Evolutionary conservation across 2,888 invertebrate species (phyloP), one percentile per base, ranked within the genome.

Genomic region (Cetonia aurata): DNA sequence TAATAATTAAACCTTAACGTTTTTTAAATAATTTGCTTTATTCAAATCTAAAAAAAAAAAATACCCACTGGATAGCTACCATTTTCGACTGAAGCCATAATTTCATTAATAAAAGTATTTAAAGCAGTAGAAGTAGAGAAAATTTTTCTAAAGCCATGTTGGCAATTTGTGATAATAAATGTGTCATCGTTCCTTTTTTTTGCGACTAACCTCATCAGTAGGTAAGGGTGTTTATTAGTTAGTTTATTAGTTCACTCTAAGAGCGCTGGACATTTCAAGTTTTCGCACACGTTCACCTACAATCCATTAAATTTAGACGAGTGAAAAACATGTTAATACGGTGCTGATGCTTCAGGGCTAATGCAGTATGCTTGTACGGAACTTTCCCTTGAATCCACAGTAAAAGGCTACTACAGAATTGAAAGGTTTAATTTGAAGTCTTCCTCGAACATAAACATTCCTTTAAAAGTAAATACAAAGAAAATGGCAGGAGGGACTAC

Each of bases 281-380:
- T 59, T 59, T 44, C 59, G 19, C 41, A 57, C n/a, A 57, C 59
- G 19, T 19, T 41, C n/a, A 57, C 25, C 25, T 25, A 25, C 25
- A 25, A 25, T 44, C 59, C 57, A 57, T 57, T 57, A 57, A 57
- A 57, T 42, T 57, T 31, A 42, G 59, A 59, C 42, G 44, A 44
- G 59, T 17, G 59, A 17, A 59, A 44, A 59, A 59, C 59, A 59
- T 59, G 59, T 59, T 59, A 59, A 59, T 42, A 59, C n/a, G 41
- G 17, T 37, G n/a, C 41, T 57, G 37, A 41, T 42, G 13, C 57
- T 17, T 57, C 41, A 57, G 57, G 57, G 42, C 57, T 57, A 57
- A 57, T 57, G 57, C 57, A 31, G 42, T 57, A 57, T 57, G 37
- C 57, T 57, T 57, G 57, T 57, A 57, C 13, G 52, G 42, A 57